These are phyloP conservation scores for Anas acuta DNA, from an alignment of 2,797 vertebrate species.

Conservation along the genomic window DNA sequence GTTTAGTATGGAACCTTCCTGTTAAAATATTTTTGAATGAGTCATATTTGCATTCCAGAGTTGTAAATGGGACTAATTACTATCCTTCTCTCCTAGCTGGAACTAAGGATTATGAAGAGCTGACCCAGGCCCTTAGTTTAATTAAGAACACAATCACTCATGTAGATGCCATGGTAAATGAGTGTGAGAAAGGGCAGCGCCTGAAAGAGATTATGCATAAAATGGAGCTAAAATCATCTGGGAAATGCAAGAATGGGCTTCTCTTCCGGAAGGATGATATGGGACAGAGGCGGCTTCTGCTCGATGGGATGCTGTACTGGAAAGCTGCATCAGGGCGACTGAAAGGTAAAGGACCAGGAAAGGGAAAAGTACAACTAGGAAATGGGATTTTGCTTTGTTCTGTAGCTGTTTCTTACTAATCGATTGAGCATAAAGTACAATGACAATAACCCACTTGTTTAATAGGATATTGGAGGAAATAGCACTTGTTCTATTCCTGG, in stretches of 20 bases:
- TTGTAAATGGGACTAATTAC: neutral
- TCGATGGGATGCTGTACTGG: slow-evolving; percentile 90
- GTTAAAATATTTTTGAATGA: neutral
- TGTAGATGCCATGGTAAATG: slow-evolving; percentile 88
- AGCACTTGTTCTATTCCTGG: slow-evolving; percentile 67
- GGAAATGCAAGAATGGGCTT: slow-evolving; percentile 89
- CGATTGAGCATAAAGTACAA: slow-evolving; percentile 28
- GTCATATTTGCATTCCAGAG: neutral
- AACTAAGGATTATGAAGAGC: slow-evolving; percentile 86
- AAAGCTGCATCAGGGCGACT: slow-evolving; percentile 92
- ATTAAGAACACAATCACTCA: slow-evolving; percentile 89
- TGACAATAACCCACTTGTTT: slow-evolving; percentile 27
- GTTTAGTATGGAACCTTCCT: neutral
- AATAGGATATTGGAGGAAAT: slow-evolving; percentile 59
- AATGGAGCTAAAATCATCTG: slow-evolving; percentile 89
- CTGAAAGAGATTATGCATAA: slow-evolving; percentile 88
- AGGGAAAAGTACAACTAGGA: neutral
- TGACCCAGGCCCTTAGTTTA: slow-evolving; percentile 84
- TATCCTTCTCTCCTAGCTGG: slow-evolving; percentile 74
- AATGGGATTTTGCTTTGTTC: neutral
- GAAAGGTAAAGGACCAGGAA: slow-evolving; percentile 83
- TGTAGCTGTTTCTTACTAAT: slow-evolving; percentile 45
- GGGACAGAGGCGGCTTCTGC: slow-evolving; percentile 80
- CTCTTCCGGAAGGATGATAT: slow-evolving; percentile 90
- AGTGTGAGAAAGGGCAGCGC: slow-evolving; percentile 87